A percentile compares a stretch with the other conserved stretches of the same genome.
phyloP scores from a whole-genome alignment of 2,797 vertebrate genomes.

The Austrolebias charrua region DNA sequence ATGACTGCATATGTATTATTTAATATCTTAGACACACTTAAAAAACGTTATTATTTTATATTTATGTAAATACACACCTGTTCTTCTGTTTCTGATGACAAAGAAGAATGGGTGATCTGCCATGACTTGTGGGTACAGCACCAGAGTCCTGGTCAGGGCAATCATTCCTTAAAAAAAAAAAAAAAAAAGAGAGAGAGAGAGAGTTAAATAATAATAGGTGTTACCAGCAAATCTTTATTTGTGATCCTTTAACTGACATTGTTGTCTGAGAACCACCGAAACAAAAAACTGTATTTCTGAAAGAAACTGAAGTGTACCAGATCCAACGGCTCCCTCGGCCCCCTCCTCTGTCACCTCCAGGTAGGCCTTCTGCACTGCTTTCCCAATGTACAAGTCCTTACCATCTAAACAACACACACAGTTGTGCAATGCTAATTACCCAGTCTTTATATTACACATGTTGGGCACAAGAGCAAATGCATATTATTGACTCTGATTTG shows the following conservation, averaged over 20 bases:
- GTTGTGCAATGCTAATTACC: neutral
- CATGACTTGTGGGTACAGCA: constrained; percentile 96
- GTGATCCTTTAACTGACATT: neutral
- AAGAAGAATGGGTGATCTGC: constrained; percentile 98
- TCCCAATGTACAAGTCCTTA: constrained; percentile 89
- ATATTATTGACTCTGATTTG: neutral
- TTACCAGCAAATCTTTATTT: constrained; percentile 32
- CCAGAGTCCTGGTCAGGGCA: constrained; percentile 91
- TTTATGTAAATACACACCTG: constrained; percentile 67
- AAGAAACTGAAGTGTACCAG: constrained; percentile 78
- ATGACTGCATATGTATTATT: too few relatives aligned
- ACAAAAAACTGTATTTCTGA: neutral
- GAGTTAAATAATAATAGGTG: neutral
- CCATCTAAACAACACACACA: constrained; percentile 69
- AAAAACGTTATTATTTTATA: neutral
- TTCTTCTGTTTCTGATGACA: constrained; percentile 90
- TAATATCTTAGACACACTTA: too few relatives aligned
- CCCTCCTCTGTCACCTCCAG: constrained; percentile 98
- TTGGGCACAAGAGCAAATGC: neutral
- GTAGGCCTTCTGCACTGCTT: constrained; percentile 93
- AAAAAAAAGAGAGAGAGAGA: neutral
- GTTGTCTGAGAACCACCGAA: neutral
- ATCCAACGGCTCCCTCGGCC: constrained; percentile 90
- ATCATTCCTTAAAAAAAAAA: constrained; percentile 85
- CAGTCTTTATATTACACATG: neutral